These are phyloP conservation scores for Drosophila meridionalis DNA, from an alignment of 2,888 invertebrate genomes.

Conservation along the genomic window DNA sequence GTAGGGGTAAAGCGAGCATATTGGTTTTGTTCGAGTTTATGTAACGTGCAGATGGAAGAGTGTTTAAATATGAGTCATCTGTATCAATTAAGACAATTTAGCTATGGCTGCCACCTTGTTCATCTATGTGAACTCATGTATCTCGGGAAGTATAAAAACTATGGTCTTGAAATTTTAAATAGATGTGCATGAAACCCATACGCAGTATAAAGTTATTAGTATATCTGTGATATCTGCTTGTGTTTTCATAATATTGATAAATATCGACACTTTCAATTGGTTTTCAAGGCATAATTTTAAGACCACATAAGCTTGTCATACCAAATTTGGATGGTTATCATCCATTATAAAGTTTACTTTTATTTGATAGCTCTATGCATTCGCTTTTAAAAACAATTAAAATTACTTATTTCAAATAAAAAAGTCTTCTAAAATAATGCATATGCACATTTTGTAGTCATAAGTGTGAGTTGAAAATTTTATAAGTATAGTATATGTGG, in stretches of 20 bases:
- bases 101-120: background rate
- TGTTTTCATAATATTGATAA: background rate
- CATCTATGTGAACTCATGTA: too few relatives aligned
- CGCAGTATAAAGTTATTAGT: too few relatives aligned
- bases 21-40: background rate
- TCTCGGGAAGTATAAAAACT: background rate
- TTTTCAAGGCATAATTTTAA: background rate
- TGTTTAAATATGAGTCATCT: background rate
- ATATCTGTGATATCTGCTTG: background rate
- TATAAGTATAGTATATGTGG: accelerated
- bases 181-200: background rate
- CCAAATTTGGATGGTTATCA: background rate
- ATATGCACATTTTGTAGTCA: background rate
- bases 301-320: too few relatives aligned
- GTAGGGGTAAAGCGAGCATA: background rate
- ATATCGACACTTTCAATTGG: background rate
- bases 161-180: background rate
- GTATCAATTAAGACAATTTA: background rate
- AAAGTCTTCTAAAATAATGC: background rate
- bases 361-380: accelerated
- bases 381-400: accelerated
- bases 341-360: too few relatives aligned
- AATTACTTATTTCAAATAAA: background rate
- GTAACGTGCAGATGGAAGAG: too few relatives aligned
- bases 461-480: background rate